A percentile compares a stretch with the other conserved stretches of the same genome.
Evolutionary conservation across 2,888 invertebrate species (phyloP).

Genomic region (Agrotis segetum): DNA sequence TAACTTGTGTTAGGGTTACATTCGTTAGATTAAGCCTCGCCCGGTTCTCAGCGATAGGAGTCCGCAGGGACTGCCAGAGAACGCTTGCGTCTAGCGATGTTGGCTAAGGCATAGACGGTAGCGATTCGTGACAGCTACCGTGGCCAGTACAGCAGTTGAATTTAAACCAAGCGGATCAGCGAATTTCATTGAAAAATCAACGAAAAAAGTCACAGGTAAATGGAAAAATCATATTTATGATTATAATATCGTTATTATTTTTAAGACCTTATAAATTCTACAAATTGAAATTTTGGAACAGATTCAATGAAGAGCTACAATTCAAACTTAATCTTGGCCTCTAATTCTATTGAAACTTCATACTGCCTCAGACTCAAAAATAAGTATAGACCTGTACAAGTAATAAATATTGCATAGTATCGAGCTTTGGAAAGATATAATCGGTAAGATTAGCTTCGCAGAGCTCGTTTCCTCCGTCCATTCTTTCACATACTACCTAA

Average conservation of each 20-base stretch:
- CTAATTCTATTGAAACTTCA: neutral
- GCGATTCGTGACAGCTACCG: neutral
- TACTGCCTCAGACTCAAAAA: too few species aligned
- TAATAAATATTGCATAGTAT: too few species aligned
- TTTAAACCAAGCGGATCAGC: neutral
- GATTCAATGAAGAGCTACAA: too few species aligned
- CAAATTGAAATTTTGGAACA: too few species aligned
- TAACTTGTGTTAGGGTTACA: constrained; percentile 85
- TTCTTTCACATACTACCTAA: too few species aligned
- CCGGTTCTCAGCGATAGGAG: constrained; percentile 84
- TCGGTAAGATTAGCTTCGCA: too few species aligned
- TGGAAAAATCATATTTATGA: neutral
- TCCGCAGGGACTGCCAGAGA: constrained; percentile 80
- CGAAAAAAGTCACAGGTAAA: too few species aligned
- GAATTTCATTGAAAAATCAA: neutral
- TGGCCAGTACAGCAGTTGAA: neutral
- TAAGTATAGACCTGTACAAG: too few species aligned
- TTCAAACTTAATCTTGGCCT: neutral
- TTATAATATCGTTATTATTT: too few species aligned
- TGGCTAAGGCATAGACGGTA: constrained; percentile 54
- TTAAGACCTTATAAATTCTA: too few species aligned
- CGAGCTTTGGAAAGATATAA: too few species aligned
- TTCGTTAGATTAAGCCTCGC: constrained; percentile 86
- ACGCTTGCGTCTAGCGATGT: constrained; percentile 71
- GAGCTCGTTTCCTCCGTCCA: too few species aligned